Base-by-base conservation (phyloP, 2,113 vertebrate species). In the Urocitellus parryii region DNA sequence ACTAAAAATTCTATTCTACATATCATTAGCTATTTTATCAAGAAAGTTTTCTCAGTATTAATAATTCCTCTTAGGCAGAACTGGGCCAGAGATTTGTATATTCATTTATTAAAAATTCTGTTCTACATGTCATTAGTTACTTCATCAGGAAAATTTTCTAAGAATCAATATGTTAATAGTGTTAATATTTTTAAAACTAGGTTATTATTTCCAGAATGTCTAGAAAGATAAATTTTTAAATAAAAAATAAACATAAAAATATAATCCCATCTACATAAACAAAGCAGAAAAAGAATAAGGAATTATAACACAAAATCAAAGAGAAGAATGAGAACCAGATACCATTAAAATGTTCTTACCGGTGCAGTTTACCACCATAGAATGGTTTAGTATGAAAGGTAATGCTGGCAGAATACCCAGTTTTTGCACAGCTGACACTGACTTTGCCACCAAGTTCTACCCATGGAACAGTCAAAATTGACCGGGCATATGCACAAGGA, bases 311-410 rank as follows among this genome's bases (percentile, higher is more conserved):
- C 1, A 56, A 8, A 70, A 78, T 42, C 67, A 39, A n/a, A 11
- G 51, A 61, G n/a, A 72, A 92, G 5, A 91, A 13, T 2, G 63
- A 17, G n/a, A 68, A 13, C 0, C 5, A 72, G 29, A 42, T 82
- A 95, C 63, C 0, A 76, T 20, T 74, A 93, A 78, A 29, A 65
- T 4, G 2, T 78, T 95, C 98, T 98, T 98, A 99, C 99, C 99
- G 99, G 98, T 99, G 99, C 63, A 99, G 97, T 97, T 99, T 99
- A 95, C 99, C 99, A 39, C 99, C 99, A 2, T 99, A 99, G 96
- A 99, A 99, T 1, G 99, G 99, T 95, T 99, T 99, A 10, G 99
- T 99, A 97, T 99, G 99, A 93, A 99, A 99, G 76, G 99, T 99
- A 99, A 99, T 99, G 98, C 99, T 98, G 48, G 99, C 99, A 2